phyloP scores from a whole-genome alignment of 2,797 vertebrate species.

The Sternotherus odoratus region DNA sequence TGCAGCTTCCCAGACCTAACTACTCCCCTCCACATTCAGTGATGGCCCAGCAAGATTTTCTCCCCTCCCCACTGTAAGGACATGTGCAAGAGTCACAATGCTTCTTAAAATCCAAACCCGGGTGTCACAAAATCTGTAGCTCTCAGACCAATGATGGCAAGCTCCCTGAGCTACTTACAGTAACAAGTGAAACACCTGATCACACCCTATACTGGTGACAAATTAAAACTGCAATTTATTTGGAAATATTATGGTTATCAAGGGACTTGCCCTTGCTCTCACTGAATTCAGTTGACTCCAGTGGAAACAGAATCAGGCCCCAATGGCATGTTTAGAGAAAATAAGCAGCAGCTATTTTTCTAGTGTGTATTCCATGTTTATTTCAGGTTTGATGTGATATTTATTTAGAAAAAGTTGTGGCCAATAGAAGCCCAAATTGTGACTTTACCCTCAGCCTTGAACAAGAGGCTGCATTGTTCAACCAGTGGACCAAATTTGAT shows the following conservation, averaged over 20 bases:
- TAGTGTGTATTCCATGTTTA: slow-evolving; percentile 62
- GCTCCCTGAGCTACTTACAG: slow-evolving; percentile 52
- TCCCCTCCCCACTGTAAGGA: neutral
- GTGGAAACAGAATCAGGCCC: slow-evolving; percentile 27
- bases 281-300: neutral
- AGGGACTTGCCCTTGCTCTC: slow-evolving; percentile 7
- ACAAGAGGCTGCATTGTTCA: slow-evolving; percentile 47
- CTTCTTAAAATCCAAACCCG: neutral
- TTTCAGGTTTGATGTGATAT: slow-evolving; percentile 68
- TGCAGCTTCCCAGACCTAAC: slow-evolving; percentile 26
- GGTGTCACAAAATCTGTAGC: slow-evolving; percentile 58
- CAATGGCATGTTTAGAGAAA: slow-evolving; percentile 23
- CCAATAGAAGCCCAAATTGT: slow-evolving; percentile 30
- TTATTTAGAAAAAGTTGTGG: slow-evolving; percentile 42
- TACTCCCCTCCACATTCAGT: neutral
- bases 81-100: slow-evolving; percentile 46
- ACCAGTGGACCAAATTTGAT: too few species aligned
- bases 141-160: slow-evolving; percentile 37
- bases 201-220: slow-evolving; percentile 57
- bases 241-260: too few species aligned
- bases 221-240: slow-evolving; percentile 43
- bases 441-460: slow-evolving; percentile 61
- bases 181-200: slow-evolving; percentile 40
- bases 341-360: slow-evolving; percentile 56
- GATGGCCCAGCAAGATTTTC: slow-evolving; percentile 44